Evolutionary conservation across 1,140 invertebrate genomes (phyloP).

Genomic region (Muscidifurax raptorellus): DNA sequence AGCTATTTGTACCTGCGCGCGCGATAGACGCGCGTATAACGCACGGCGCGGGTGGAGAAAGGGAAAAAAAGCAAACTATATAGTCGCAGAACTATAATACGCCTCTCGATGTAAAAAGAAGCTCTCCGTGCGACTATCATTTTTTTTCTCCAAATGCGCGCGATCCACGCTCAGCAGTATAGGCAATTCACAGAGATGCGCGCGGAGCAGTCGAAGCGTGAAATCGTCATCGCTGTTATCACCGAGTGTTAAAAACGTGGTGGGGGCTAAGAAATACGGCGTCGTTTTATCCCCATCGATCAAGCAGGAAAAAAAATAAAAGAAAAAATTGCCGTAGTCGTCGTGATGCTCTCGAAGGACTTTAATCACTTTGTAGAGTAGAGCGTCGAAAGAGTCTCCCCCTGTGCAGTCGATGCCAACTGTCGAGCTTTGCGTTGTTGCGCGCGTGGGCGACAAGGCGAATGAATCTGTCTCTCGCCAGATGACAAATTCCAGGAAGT

Average conservation of each 20-base stretch:
- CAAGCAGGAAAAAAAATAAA: constrained; percentile 16
- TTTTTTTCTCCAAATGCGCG: neutral
- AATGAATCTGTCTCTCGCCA: constrained; percentile 56
- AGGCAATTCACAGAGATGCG: constrained; percentile 15
- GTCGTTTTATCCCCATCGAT: neutral
- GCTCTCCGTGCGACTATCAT: too few species aligned
- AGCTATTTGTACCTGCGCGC: neutral
- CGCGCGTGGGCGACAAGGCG: constrained; percentile 10
- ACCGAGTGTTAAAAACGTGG: neutral
- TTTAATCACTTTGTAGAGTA: constrained; percentile 29
- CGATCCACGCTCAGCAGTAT: too few species aligned
- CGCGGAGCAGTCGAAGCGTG: constrained; percentile 23
- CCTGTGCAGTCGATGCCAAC: neutral
- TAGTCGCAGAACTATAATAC: too few species aligned
- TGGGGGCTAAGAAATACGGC: neutral
- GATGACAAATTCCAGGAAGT: constrained; percentile 55
- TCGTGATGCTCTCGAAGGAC: constrained; percentile 24
- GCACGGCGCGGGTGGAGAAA: too few species aligned
- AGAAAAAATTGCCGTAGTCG: constrained; percentile 36
- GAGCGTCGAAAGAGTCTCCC: constrained; percentile 3
- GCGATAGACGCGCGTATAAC: neutral
- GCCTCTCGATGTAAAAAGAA: neutral
- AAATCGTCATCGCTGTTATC: constrained; percentile 46
- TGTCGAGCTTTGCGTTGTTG: constrained; percentile 3
- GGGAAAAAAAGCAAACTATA: neutral